Base-by-base conservation (phyloP, 2,797 vertebrate species). In the Cottoperca gobio region DNA sequence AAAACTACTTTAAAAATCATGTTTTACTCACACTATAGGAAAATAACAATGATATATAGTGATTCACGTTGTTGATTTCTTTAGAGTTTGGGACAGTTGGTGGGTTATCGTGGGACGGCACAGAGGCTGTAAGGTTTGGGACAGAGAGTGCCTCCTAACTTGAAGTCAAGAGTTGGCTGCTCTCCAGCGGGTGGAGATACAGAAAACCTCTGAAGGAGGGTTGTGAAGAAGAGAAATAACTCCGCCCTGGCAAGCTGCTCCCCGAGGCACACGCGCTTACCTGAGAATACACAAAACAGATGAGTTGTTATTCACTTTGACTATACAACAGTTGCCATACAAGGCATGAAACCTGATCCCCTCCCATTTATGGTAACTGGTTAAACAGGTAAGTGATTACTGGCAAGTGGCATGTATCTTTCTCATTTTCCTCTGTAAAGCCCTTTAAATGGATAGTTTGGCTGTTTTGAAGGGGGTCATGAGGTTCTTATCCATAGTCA, bases 151-250 rank as follows among this genome's bases (percentile, higher is more conserved):
- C 70, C 1, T 6, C 94, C 94, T 13, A 91, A 5, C 8, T 33
- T 71, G 26, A 6, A 89, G 21, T 94, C 71, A 50, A 94, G 39
- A 68, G 7, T 93, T 43, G 78, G 90, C 0, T 84, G 84, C 69
- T 94, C 91, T 60, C 85, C 91, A 0, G 45, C 52, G 0, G 94
- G 89, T 0, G 86, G 6, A 8, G 80, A 90, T 77, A 97, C 89
- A 16, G 92, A 93, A 89, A 97, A 97, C 33, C 92, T 95, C 91
- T 96, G 95, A 35, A 97, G 76, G 64, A 97, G 81, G 59, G 73
- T 87, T 17, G 91, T 88, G n/a, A 94, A 91, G 48, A 92, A 91
- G 62, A 94, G 78, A 79, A 93, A 95, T n/a, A 96, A 70, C 78
- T 96, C 95, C 59, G 82, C 91, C 78, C 88, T 91, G 84, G 95